Evolutionary conservation across 1,140 invertebrate species (phyloP).

Genomic region (Oedothorax gibbosus): DNA sequence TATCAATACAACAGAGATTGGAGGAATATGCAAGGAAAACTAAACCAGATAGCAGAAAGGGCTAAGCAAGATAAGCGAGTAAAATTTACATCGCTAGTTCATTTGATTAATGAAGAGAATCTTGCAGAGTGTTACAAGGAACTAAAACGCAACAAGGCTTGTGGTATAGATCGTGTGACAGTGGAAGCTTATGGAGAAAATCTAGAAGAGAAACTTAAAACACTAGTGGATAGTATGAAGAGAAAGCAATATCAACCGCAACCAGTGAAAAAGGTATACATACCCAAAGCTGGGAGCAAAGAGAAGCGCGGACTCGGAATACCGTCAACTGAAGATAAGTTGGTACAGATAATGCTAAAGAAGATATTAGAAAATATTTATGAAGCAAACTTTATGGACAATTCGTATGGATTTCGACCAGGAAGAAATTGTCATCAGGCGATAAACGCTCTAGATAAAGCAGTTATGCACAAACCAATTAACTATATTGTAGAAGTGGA

Average conservation of each 20-base stretch:
- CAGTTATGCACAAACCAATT: too few species aligned
- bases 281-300: conserved; percentile 21
- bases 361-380: too few species aligned
- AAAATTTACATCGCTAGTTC: conserved; percentile 17
- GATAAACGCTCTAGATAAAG: too few species aligned
- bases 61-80: conserved; percentile 26
- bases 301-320: conserved; percentile 39
- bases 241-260: conserved; percentile 29
- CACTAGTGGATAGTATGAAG: conserved; percentile 27
- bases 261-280: conserved; percentile 28
- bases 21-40: not conserved
- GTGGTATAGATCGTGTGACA: not conserved
- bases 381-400: too few species aligned
- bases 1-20: too few species aligned
- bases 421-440: too few species aligned
- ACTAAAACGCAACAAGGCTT: conserved; percentile 10
- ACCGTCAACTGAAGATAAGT: conserved; percentile 7
- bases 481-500: too few species aligned
- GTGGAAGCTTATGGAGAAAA: conserved; percentile 12
- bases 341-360: too few species aligned
- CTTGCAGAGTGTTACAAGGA: not conserved
- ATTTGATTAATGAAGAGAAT: conserved; percentile 21
- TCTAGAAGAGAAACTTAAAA: not conserved
- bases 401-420: too few species aligned
- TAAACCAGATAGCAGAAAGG: conserved; percentile 29